phyloP scores from a whole-genome alignment of 2,888 invertebrate genomes.

The Leptinotarsa haldemani region DNA sequence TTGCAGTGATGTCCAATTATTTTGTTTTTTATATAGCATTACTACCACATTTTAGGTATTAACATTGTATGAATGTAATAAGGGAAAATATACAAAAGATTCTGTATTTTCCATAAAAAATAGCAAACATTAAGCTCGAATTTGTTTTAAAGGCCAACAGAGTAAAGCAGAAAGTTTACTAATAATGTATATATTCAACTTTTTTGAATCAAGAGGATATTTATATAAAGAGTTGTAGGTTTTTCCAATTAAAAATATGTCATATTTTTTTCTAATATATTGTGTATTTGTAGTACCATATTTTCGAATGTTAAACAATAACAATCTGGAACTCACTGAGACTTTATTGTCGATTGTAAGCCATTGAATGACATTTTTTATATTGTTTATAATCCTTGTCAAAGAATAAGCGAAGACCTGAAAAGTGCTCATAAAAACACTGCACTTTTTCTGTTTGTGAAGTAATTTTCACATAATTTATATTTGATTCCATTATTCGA shows the following conservation, averaged over 20 bases:
- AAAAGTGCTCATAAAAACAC: slow-evolving; percentile 26
- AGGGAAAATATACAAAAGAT: slow-evolving; percentile 22
- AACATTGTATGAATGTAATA: slow-evolving; percentile 18
- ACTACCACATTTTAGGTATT: slow-evolving; percentile 2
- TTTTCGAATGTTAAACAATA: slow-evolving; percentile 26
- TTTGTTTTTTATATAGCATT: not conserved
- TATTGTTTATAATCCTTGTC: slow-evolving; percentile 25
- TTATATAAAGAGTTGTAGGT: slow-evolving; percentile 11
- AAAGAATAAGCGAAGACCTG: slow-evolving; percentile 23
- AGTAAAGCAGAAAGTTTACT: slow-evolving; percentile 20
- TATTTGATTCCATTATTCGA: slow-evolving; percentile 29
- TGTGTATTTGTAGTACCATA: slow-evolving; percentile 25
- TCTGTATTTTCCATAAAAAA: slow-evolving; percentile 19
- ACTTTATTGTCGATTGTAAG: slow-evolving; percentile 23
- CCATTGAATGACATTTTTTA: slow-evolving; percentile 24
- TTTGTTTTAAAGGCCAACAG: slow-evolving; percentile 8
- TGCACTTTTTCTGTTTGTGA: slow-evolving; percentile 12
- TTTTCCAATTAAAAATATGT: slow-evolving; percentile 24
- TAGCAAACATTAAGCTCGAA: slow-evolving; percentile 14
- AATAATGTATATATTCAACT: slow-evolving; percentile 14
- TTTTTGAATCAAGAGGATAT: slow-evolving; percentile 17
- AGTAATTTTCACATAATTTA: slow-evolving; percentile 19
- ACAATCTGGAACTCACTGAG: slow-evolving; percentile 24
- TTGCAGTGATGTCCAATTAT: not conserved
- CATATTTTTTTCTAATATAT: slow-evolving; percentile 22